Conservation (phyloP, 2,797 vertebrate genomes). For the Mallotus villosus region DNA sequence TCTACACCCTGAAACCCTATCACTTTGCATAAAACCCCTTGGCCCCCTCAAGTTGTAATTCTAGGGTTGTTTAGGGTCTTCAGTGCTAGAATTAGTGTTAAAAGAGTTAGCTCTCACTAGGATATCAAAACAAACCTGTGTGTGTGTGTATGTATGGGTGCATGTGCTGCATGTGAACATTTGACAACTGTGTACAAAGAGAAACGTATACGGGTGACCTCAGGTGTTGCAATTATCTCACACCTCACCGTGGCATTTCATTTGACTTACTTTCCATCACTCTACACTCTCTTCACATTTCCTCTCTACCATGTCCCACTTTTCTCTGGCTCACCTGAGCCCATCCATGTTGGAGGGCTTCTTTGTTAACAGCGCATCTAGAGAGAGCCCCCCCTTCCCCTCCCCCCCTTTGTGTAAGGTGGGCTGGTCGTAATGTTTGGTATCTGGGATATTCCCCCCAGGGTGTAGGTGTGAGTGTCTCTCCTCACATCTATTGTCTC, state of each 20-base stretch:
- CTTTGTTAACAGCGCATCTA: too few relatives aligned
- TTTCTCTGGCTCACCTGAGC: background rate
- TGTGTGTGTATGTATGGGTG: too few relatives aligned
- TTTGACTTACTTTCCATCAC: background rate
- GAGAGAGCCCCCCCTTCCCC: too few relatives aligned
- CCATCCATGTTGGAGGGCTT: too few relatives aligned
- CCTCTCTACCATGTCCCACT: background rate
- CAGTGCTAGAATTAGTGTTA: too few relatives aligned
- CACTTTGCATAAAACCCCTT: background rate
- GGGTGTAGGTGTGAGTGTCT: constrained; percentile 16
- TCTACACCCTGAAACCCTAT: background rate
- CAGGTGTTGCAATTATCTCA: background rate
- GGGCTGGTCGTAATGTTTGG: constrained; percentile 4
- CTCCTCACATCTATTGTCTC: constrained; percentile 34
- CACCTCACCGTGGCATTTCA: too few relatives aligned
- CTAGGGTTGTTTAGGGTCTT: too few relatives aligned
- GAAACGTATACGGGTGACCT: background rate
- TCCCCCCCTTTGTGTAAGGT: background rate
- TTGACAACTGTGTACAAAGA: background rate
- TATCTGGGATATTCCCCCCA: constrained; percentile 45
- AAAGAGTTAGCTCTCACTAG: too few relatives aligned
- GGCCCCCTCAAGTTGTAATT: too few relatives aligned
- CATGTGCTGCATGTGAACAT: too few relatives aligned
- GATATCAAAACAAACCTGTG: too few relatives aligned
- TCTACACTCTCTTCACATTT: background rate